Evolutionary conservation across 2,888 invertebrate species (phyloP).

Genomic region (Mesopsocus fuscifrons): DNA sequence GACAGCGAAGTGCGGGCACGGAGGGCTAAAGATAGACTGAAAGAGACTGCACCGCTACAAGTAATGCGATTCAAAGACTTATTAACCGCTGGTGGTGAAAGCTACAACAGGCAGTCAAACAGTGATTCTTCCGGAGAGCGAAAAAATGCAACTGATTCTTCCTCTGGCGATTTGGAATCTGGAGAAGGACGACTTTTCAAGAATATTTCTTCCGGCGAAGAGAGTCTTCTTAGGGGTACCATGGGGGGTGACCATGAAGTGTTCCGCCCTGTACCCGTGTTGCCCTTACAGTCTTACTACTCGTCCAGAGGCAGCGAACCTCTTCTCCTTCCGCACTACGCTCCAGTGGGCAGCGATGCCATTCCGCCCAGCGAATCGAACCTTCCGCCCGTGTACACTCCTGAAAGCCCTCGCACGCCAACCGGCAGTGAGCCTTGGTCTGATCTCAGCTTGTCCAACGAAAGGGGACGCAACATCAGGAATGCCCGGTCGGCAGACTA

Average conservation of each 20-base stretch:
- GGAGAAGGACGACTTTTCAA: conserved; percentile 6
- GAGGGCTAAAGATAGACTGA: conserved; percentile 1
- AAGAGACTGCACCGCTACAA: conserved; percentile 1
- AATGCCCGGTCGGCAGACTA: too few species aligned
- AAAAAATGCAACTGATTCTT: conserved; percentile 3
- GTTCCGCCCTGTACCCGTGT: conserved; percentile 5
- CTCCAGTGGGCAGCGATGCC: conserved; percentile 12
- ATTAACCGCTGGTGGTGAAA: conserved; percentile 5
- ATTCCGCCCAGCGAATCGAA: conserved; percentile 1
- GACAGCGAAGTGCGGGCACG: neutral
- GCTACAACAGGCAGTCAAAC: conserved; percentile 6
- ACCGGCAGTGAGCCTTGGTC: neutral
- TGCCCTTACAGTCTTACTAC: conserved; percentile 2
- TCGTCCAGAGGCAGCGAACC: conserved; percentile 12
- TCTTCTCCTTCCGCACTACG: conserved; percentile 14
- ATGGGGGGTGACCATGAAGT: neutral
- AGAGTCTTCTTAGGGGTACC: neutral
- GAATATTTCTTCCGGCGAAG: conserved; percentile 8
- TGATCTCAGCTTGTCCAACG: too few species aligned
- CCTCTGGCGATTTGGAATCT: conserved; percentile 3
- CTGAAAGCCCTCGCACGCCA: neutral
- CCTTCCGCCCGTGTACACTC: conserved; percentile 4
- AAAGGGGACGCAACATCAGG: too few species aligned
- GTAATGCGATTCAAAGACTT: conserved; percentile 9
- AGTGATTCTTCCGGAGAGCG: conserved; percentile 8